Percentiles rank a stretch among this genome's conserved stretches.
phyloP scores from a whole-genome alignment of 2,797 vertebrate genomes.

The Agapornis canus region DNA sequence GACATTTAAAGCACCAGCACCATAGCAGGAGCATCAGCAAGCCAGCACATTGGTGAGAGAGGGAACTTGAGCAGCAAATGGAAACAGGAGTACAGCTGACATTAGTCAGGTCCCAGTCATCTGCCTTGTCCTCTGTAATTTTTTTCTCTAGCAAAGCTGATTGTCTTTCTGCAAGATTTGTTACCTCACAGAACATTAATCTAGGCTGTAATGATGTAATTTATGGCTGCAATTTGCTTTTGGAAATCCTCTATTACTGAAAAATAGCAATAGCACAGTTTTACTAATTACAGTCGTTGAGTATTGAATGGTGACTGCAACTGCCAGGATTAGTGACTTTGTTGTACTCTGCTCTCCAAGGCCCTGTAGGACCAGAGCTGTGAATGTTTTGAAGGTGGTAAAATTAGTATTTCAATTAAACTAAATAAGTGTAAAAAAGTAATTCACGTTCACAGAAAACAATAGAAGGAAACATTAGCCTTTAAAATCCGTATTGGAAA shows the following conservation, averaged over 20 bases:
- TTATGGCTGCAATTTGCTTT: constrained; percentile 60
- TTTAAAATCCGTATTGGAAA: not conserved
- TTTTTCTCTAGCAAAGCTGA: constrained; percentile 17
- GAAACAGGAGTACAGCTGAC: not conserved
- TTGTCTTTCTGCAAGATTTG: constrained; percentile 62
- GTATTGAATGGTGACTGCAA: constrained; percentile 29
- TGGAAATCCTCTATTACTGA: constrained; percentile 66
- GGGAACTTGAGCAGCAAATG: not conserved
- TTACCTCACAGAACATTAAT: constrained; percentile 49
- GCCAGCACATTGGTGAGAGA: not conserved
- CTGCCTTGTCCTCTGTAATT: not conserved
- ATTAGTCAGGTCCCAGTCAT: constrained; percentile 34
- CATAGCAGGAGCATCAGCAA: not conserved
- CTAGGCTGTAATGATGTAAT: constrained; percentile 46
- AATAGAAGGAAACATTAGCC: not conserved
- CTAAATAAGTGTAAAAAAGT: not conserved
- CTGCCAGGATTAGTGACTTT: not conserved
- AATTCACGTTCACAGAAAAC: not conserved
- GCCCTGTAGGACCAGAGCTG: not conserved
- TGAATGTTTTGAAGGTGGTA: not conserved
- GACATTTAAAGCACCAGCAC: not conserved
- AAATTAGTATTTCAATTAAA: constrained; percentile 2
- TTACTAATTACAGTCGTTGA: constrained; percentile 24
- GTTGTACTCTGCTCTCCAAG: not conserved
- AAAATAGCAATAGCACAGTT: constrained; percentile 17